These are phyloP conservation scores for Intellagama lesueurii DNA, from an alignment of 2,797 vertebrate species.

Conservation along the genomic window DNA sequence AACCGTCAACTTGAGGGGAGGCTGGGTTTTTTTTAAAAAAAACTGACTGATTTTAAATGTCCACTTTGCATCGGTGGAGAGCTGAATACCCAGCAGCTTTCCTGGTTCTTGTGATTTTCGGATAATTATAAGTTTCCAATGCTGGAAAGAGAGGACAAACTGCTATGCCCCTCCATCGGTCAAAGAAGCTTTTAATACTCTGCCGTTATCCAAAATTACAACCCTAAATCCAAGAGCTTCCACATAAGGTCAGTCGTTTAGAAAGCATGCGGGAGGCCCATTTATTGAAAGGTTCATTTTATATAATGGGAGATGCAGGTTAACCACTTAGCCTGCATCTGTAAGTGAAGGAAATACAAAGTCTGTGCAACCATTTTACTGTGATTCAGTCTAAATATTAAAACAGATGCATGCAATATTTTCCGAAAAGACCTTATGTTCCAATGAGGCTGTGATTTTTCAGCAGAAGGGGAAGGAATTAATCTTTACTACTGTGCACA, in stretches of 20 bases:
- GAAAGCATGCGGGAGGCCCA: background rate
- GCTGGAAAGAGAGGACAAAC: fast-evolving
- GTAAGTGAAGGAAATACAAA: background rate
- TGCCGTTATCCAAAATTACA: constrained; percentile 12
- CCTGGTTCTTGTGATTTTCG: background rate
- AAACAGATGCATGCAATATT: background rate
- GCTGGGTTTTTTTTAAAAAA: background rate
- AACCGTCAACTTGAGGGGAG: background rate
- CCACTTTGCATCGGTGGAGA: background rate
- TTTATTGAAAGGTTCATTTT: background rate
- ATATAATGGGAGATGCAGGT: background rate
- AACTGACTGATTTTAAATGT: background rate
- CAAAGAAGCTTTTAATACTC: constrained; percentile 14
- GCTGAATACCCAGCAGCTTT: background rate
- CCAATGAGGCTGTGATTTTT: background rate
- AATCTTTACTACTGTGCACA: no score
- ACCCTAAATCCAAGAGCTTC: constrained; percentile 19
- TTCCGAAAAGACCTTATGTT: background rate
- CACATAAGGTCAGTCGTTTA: constrained; percentile 12
- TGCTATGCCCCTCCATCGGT: background rate
- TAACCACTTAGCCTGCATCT: background rate
- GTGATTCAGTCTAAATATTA: background rate
- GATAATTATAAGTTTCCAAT: background rate
- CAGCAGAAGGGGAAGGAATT: background rate
- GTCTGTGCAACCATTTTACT: background rate